Evolutionary conservation across 2,888 invertebrate genomes (phyloP).

Genomic region (Schizaphis graminum): DNA sequence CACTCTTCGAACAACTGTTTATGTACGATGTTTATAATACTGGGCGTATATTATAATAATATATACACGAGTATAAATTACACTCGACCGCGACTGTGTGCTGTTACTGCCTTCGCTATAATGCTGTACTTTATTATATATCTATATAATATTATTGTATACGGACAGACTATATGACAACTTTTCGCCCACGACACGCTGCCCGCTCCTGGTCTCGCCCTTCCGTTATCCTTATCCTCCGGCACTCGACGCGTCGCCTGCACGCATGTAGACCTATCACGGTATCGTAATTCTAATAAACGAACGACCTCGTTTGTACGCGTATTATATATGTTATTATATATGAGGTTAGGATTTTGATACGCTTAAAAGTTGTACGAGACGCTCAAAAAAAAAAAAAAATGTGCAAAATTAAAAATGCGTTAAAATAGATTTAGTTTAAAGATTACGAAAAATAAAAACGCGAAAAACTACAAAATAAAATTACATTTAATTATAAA

Average conservation of each 20-base stretch:
- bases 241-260: neutral
- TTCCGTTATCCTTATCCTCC: neutral
- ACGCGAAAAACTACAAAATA: neutral
- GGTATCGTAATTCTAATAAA: neutral
- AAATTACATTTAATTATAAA: neutral
- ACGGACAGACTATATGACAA: neutral
- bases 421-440: neutral
- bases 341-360: neutral
- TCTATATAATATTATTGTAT: neutral
- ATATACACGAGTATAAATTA: neutral
- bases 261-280: neutral
- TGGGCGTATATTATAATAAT: neutral
- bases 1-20: neutral
- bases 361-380: neutral
- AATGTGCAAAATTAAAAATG: neutral
- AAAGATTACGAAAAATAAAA: neutral
- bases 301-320: neutral
- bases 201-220: neutral
- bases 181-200: constrained; percentile 11
- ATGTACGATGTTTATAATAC: neutral
- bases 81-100: neutral
- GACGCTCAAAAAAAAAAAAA: neutral
- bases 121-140: neutral
- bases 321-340: neutral
- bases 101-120: neutral